Percentiles rank a stretch among this genome's conserved stretches.
phyloP scores from a whole-genome alignment of 2,888 invertebrate species.

The Hyalella azteca region DNA sequence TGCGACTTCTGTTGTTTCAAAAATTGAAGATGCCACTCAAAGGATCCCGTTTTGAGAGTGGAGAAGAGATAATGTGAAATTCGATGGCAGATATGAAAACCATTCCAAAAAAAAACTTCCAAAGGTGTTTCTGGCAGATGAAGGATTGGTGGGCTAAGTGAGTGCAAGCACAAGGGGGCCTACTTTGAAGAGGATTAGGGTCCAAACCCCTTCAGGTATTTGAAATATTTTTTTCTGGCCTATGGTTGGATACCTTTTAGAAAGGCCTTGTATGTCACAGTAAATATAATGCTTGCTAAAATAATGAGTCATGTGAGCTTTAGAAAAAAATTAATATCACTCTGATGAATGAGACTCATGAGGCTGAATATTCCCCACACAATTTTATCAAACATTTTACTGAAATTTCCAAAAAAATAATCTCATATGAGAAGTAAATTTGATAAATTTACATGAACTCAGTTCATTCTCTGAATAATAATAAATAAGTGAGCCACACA shows the following conservation, averaged over 20 bases:
- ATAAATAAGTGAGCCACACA: too few species aligned
- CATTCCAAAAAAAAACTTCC: slow-evolving; percentile 4
- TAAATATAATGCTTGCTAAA: too few species aligned
- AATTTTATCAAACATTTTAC: too few species aligned
- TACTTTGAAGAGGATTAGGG: slow-evolving; percentile 33
- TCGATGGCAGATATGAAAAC: background rate
- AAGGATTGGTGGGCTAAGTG: slow-evolving; percentile 25
- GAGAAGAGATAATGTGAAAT: slow-evolving; percentile 13
- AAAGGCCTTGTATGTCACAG: too few species aligned
- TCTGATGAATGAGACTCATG: too few species aligned
- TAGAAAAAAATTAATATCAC: too few species aligned
- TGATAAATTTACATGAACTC: too few species aligned
- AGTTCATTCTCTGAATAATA: too few species aligned
- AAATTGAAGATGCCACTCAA: slow-evolving; percentile 49
- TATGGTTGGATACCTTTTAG: background rate
- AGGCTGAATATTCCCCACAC: too few species aligned
- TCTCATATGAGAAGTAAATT: too few species aligned
- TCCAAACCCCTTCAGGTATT: background rate
- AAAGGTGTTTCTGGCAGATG: slow-evolving; percentile 3
- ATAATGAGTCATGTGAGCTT: too few species aligned
- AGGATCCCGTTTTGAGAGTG: slow-evolving; percentile 39
- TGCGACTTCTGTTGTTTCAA: slow-evolving; percentile 50
- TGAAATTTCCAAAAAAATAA: too few species aligned
- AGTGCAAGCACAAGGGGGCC: slow-evolving; percentile 3
- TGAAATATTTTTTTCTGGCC: background rate